Evolutionary conservation across 2,888 invertebrate genomes (phyloP).

Genomic region (Drosophila mayaguana): DNA sequence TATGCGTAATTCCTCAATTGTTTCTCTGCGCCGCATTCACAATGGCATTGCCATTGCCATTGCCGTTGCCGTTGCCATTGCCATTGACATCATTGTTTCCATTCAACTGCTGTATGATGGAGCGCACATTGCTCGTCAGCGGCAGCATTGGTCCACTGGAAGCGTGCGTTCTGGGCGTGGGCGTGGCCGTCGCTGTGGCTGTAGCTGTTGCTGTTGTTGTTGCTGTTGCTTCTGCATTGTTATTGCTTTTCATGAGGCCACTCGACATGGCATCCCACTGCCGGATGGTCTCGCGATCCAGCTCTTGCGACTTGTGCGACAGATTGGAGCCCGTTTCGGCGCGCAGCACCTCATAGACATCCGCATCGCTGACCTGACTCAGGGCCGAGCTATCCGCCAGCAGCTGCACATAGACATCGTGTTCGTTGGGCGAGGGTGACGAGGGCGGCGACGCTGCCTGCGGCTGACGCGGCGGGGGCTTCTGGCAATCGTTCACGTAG

Average conservation of each 20-base stretch:
- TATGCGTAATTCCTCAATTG: slow-evolving; percentile 43
- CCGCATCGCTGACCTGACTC: slow-evolving; percentile 64
- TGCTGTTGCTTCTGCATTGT: slow-evolving; percentile 36
- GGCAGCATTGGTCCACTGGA: slow-evolving; percentile 55
- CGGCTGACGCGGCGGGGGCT: slow-evolving; percentile 83
- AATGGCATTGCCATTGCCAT: slow-evolving; percentile 56
- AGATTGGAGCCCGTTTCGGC: slow-evolving; percentile 82
- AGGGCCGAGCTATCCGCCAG: slow-evolving; percentile 41
- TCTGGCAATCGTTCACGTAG: slow-evolving; percentile 91
- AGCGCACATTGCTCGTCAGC: slow-evolving; percentile 73
- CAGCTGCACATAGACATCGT: slow-evolving; percentile 84
- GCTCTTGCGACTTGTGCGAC: slow-evolving; percentile 87
- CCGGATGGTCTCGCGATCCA: slow-evolving; percentile 93
- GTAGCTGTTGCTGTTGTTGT: neutral
- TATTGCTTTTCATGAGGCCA: slow-evolving; percentile 88
- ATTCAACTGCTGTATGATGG: slow-evolving; percentile 79
- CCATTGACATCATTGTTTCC: slow-evolving; percentile 60
- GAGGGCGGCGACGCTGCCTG: slow-evolving; percentile 45
- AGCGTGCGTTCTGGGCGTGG: slow-evolving; percentile 17
- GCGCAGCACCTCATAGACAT: slow-evolving; percentile 84
- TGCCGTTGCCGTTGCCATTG: slow-evolving; percentile 44
- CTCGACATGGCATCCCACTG: slow-evolving; percentile 96
- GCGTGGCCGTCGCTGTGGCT: neutral
- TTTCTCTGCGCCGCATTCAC: slow-evolving; percentile 42
- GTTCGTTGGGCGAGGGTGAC: slow-evolving; percentile 57